phyloP scores from a whole-genome alignment of 2,113 vertebrate genomes.

The Cichladusa arquata region DNA sequence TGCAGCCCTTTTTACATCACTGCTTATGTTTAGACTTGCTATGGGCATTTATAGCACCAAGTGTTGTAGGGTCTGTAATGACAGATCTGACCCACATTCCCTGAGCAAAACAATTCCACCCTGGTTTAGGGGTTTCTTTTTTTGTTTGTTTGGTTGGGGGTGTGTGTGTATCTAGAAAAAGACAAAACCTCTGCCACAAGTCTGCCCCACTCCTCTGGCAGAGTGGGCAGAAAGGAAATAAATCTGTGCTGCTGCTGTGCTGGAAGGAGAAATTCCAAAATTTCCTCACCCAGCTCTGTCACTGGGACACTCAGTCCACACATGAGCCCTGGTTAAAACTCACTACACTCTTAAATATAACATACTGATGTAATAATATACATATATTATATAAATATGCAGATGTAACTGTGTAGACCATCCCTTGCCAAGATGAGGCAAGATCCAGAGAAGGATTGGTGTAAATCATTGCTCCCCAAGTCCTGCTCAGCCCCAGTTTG shows the following conservation, averaged over 20 bases:
- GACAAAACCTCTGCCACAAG: background rate
- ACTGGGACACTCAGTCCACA: background rate
- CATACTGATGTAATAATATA: too few relatives aligned
- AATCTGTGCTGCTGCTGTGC: background rate
- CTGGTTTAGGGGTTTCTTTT: background rate
- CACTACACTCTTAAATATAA: background rate
- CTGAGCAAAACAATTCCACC: background rate
- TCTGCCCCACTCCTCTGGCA: background rate
- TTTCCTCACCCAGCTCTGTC: background rate
- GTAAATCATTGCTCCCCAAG: background rate
- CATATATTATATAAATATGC: too few relatives aligned
- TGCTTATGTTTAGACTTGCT: background rate
- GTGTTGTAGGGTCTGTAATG: background rate
- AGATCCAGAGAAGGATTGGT: background rate
- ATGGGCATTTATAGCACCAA: background rate
- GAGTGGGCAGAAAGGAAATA: background rate
- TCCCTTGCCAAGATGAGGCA: background rate
- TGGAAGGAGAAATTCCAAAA: background rate
- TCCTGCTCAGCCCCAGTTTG: background rate
- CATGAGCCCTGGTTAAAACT: background rate
- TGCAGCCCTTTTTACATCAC: background rate
- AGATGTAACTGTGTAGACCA: background rate
- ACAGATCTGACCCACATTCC: background rate
- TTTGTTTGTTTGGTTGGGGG: background rate
- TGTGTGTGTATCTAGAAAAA: background rate